phyloP scores from a whole-genome alignment of 2,888 invertebrate genomes.

The Chrysolina americana region DNA sequence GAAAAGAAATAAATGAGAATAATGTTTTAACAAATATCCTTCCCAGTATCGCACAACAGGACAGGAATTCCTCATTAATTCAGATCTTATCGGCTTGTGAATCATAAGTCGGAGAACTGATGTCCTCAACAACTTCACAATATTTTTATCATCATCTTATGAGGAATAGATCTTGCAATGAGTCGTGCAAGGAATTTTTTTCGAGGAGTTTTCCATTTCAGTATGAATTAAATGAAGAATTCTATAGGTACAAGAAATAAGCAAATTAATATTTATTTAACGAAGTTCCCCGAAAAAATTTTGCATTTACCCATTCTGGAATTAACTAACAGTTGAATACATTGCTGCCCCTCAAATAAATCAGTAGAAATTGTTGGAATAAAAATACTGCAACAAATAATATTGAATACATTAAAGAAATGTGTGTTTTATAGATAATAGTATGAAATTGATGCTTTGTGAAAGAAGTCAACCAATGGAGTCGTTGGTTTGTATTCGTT shows the following conservation, averaged over 20 bases:
- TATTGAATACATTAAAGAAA: no score
- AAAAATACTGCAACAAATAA: constrained; percentile 34
- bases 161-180: constrained; percentile 26
- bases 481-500: no score
- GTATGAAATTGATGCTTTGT: no score
- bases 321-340: constrained; percentile 32
- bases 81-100: constrained; percentile 80
- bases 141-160: constrained; percentile 46
- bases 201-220: constrained; percentile 21
- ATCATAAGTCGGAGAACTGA: constrained; percentile 66
- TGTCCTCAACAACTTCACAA: constrained; percentile 66
- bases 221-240: no score
- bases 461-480: no score
- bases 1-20: neutral
- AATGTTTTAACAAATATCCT: constrained; percentile 1
- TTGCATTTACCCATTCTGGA: neutral
- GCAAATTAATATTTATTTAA: constrained; percentile 32
- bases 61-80: constrained; percentile 56
- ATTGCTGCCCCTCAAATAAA: constrained; percentile 47
- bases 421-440: no score
- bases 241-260: constrained; percentile 11
- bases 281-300: neutral
- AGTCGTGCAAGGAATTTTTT: neutral
- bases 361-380: constrained; percentile 33
- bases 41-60: constrained; percentile 15